These are phyloP conservation scores for Pungitius pungitius DNA, from an alignment of 2,113 vertebrate genomes.

Conservation along the genomic window DNA sequence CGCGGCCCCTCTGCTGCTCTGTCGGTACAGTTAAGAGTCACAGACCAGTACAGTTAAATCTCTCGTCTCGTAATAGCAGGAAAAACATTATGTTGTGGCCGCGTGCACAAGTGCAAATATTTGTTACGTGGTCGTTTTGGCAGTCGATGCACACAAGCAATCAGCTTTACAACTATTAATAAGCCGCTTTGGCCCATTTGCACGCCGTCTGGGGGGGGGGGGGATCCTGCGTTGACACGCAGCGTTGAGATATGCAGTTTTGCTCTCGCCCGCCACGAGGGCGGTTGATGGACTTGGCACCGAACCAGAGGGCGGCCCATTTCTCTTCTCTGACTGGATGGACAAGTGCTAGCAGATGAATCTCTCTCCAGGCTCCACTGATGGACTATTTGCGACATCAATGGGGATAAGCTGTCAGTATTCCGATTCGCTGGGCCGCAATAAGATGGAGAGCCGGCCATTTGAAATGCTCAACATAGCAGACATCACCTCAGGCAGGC, in stretches of 20 bases:
- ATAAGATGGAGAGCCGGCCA: constrained; percentile 50
- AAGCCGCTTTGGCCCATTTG: constrained; percentile 62
- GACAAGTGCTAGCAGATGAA: constrained; percentile 66
- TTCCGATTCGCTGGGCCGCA: constrained; percentile 30
- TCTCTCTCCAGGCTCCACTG: constrained; percentile 55
- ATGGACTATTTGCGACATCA: constrained; percentile 65
- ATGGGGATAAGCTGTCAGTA: constrained; percentile 71
- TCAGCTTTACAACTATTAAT: constrained; percentile 68
- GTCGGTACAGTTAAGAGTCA: constrained; percentile 57
- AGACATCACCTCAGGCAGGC: constrained; percentile 62
- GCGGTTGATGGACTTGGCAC: constrained; percentile 73
- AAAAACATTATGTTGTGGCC: constrained; percentile 58
- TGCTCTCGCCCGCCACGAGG: constrained; percentile 48
- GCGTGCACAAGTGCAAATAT: constrained; percentile 67
- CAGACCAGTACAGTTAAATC: constrained; percentile 60
- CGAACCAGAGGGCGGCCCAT: constrained; percentile 62
- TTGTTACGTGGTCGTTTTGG: constrained; percentile 66
- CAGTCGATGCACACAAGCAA: constrained; percentile 65
- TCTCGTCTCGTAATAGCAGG: constrained; percentile 56
- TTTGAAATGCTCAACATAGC: constrained; percentile 71
- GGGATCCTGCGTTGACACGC: constrained; percentile 42
- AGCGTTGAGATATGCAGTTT: constrained; percentile 55
- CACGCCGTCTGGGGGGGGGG: constrained; percentile 34
- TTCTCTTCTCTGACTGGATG: constrained; percentile 61
- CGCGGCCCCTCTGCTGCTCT: constrained; percentile 44